Conservation (phyloP, 1,140 invertebrate genomes). For the Nomia melanderi region DNA sequence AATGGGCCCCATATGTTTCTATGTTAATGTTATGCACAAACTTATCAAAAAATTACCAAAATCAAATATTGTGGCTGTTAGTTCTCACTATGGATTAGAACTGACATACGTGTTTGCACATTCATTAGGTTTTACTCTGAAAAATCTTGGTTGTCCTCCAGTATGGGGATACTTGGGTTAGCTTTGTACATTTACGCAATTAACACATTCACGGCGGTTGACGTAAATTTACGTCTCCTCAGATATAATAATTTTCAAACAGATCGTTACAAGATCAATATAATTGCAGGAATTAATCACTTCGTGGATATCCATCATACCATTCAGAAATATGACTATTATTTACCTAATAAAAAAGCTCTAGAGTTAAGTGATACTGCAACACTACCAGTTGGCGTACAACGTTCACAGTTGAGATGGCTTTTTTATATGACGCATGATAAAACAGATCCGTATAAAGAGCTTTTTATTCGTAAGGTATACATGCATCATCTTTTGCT, state of each 20-base stretch:
- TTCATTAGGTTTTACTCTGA: constrained; percentile 26
- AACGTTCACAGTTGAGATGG: constrained; percentile 56
- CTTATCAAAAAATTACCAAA: constrained; percentile 54
- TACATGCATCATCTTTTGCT: not conserved
- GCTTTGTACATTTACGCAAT: not conserved
- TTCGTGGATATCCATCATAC: constrained; percentile 56
- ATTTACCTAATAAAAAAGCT: constrained; percentile 43
- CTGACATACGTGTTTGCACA: constrained; percentile 39
- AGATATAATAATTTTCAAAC: too few relatives aligned
- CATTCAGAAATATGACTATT: constrained; percentile 46
- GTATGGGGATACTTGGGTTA: constrained; percentile 65
- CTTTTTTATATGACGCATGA: constrained; percentile 55
- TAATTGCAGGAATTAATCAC: constrained; percentile 56
- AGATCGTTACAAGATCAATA: not conserved
- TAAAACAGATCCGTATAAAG: constrained; percentile 42
- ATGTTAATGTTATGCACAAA: constrained; percentile 45
- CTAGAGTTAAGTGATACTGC: constrained; percentile 7
- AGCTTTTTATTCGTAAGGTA: constrained; percentile 40
- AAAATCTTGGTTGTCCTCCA: constrained; percentile 60
- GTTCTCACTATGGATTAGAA: constrained; percentile 61
- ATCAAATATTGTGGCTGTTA: constrained; percentile 54
- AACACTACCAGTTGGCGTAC: constrained; percentile 29
- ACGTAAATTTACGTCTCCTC: too few relatives aligned
- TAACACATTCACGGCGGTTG: too few relatives aligned
- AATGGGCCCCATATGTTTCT: constrained; percentile 55